Evolutionary conservation across 23 tunicate genomes (phyloP), one percentile per base, ranked within the genome.

Genomic region (Diplosoma virens): DNA sequence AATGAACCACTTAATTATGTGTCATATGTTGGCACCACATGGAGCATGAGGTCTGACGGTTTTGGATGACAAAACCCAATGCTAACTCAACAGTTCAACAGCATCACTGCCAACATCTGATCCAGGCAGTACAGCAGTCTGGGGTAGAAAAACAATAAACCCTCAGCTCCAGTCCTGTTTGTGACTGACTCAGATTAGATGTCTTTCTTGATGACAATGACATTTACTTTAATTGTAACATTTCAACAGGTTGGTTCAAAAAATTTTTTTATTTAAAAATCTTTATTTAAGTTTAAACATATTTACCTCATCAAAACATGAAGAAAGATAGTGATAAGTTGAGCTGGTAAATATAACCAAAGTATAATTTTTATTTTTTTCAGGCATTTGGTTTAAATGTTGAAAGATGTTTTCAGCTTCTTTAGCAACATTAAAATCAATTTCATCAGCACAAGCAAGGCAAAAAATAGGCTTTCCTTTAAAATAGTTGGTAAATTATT

Each of bases 381-480:
- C 81, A 16, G 59, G 14, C 16, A 6, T 58, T 34, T 80, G 84
- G 4, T 75, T 50, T 31, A 87, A 36, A 18, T 65, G 34, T 28
- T 80, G 84, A 54, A 80, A 87, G 14, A 73, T 63, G 46, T 75
- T 33, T 55, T 87, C 93, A 20, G 84, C 70, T 55, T 70, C 85
- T 54, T 48, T 37, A 33, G 93, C 84, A 33, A 75, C 82, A 52
- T 81, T 80, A 73, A 87, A 87, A 18, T 20, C 16, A 0, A 87
- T 54, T 25, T 73, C 64, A 53, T 87, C 93, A 47, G 93, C 93
- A 66, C 84, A 87, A 1, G 86, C 93, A 24, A 80, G 66, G 33
- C 79, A 66, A 33, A 36, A 67, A 20, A 78, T 70, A 66, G 76
- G 28, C 16, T 55, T 67, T 22, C 82, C 78, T 75, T 25, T n/a